Evolutionary conservation across 2,113 vertebrate species (phyloP), one percentile per base, ranked within the genome.

Genomic region (Nymphicus hollandicus): DNA sequence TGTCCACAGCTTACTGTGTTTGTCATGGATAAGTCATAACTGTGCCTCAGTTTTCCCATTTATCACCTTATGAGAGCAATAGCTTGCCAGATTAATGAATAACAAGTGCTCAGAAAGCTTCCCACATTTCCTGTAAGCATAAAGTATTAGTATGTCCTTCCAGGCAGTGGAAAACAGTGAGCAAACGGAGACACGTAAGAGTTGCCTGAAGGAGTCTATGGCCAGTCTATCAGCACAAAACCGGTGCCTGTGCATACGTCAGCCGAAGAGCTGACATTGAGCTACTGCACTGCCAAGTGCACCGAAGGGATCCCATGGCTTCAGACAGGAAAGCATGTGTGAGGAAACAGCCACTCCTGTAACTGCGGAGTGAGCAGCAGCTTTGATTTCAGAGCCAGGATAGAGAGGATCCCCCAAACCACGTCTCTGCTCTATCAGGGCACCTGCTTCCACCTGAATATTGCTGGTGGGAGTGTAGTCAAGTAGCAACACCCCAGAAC

Each of bases 31-130:
- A 91, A 94, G 64, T 94, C 92, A 92, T 94, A 94, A 92, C 84
- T 76, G 81, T 91, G 79, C 92, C 92, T 96, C 88, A 96, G 92
- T 94, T 95, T 94, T 94, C 94, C 88, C 91, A 96, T 94, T 94
- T 97, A 96, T 94, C 95, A 96, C 95, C 80, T 94, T 91, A 85
- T 56, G 61, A 86, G 87, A 94, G 95, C 90, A 95, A 79, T 63
- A 70, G 64, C 84, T 91, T 94, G 77, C 87, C 85, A 94, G 93
- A 93, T 97, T 97, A 97, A 97, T 97, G 96, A 97, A 91, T 96
- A 94, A 97, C 95, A 91, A 95, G 94, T 49, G 63, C 73, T 87
- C 84, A 87, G 82, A 96, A 93, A 94, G 87, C 79, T 88, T 88
- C 29, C 33, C 64, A 88, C 37, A 8, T 93, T 95, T 96, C 81